Evolutionary conservation across 1,140 invertebrate genomes (phyloP).

Genomic region (Neodiprion lecontei): DNA sequence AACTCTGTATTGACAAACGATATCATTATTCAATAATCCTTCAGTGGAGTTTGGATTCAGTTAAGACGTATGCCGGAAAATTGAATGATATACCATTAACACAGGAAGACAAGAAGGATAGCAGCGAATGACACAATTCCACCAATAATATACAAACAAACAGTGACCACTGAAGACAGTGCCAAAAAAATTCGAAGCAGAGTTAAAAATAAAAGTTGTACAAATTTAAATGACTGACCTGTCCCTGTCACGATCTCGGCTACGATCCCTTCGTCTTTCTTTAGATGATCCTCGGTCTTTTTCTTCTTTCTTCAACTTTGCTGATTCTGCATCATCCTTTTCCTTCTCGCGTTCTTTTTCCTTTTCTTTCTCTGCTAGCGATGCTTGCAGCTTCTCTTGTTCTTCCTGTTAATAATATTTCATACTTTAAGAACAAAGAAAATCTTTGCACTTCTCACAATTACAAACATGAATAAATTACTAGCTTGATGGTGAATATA

Average conservation of each 20-base stretch:
- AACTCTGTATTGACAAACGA: too few relatives aligned
- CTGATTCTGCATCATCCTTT: slow-evolving; percentile 53
- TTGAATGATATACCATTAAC: too few relatives aligned
- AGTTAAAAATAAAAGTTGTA: slow-evolving; percentile 1
- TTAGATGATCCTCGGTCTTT: slow-evolving; percentile 55
- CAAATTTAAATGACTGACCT: slow-evolving; percentile 43
- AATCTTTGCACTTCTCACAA: background rate
- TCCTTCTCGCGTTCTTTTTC: slow-evolving; percentile 62
- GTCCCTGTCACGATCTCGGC: slow-evolving; percentile 59
- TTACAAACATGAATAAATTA: background rate
- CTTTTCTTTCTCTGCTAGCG: slow-evolving; percentile 63
- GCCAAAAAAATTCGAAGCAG: background rate
- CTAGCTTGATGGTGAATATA: too few relatives aligned
- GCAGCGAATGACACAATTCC: too few relatives aligned
- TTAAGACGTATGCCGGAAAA: too few relatives aligned
- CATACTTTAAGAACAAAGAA: background rate
- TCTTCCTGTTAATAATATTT: slow-evolving; percentile 66
- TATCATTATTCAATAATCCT: too few relatives aligned
- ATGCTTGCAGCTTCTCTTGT: slow-evolving; percentile 73
- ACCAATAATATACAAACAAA: too few relatives aligned
- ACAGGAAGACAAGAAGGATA: too few relatives aligned
- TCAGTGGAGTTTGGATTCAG: too few relatives aligned
- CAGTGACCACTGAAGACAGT: too few relatives aligned
- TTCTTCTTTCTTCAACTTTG: slow-evolving; percentile 58
- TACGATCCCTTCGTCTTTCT: slow-evolving; percentile 35